Percentiles rank a stretch among this genome's conserved stretches.
Evolutionary conservation across 1,140 invertebrate genomes (phyloP).

Genomic region (Aporrectodea caliginosa): DNA sequence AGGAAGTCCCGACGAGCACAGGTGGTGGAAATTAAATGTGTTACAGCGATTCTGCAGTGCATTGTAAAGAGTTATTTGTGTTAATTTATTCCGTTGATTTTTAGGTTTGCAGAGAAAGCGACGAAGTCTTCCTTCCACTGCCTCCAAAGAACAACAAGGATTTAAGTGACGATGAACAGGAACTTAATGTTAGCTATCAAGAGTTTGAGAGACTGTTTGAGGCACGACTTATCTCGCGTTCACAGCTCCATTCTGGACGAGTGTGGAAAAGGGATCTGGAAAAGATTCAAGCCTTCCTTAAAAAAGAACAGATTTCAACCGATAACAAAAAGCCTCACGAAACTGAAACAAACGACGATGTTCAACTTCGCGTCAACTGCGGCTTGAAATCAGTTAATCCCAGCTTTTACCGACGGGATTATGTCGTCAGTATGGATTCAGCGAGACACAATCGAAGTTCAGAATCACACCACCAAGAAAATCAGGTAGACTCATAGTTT

Average conservation of each 20-base stretch:
- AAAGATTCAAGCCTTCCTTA: neutral
- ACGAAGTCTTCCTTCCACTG: neutral
- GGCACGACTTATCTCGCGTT: neutral
- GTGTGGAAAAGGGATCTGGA: neutral
- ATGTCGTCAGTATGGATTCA: neutral
- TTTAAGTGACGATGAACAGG: neutral
- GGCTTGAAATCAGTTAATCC: neutral
- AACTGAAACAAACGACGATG: neutral
- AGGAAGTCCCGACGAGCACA: too few species aligned
- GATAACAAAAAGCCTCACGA: neutral
- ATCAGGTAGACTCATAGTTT: too few species aligned
- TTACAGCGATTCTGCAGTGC: too few species aligned
- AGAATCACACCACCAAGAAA: too few species aligned
- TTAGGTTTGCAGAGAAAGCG: neutral
- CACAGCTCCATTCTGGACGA: neutral
- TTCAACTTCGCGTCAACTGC: neutral
- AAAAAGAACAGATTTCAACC: neutral
- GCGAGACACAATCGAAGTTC: neutral
- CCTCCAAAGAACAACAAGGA: neutral
- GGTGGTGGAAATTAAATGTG: too few species aligned
- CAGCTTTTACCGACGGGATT: neutral
- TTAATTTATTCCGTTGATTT: too few species aligned
- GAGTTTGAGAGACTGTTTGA: neutral
- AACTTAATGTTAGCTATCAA: neutral
- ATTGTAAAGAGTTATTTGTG: too few species aligned